Percentiles rank a stretch among this genome's conserved stretches.
Conservation (phyloP, 2,113 vertebrate species). For the Porphyrio hochstetteri region DNA sequence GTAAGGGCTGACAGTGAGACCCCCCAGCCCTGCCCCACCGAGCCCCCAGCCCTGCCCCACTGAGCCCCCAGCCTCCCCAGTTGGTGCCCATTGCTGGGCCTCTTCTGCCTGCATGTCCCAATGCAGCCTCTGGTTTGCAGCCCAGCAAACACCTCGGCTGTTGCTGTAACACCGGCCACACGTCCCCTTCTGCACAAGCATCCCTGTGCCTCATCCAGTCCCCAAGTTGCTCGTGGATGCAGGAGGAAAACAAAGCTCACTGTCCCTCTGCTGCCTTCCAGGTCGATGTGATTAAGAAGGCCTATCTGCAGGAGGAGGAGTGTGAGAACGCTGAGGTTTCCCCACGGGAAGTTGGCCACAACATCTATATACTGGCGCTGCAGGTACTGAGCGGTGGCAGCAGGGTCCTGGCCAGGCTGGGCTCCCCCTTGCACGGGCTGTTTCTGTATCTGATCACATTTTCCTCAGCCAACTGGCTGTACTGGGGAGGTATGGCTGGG, state of each 20-base stretch:
- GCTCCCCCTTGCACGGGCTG: neutral
- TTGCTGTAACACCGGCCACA: neutral
- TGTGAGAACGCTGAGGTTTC: conserved; percentile 88
- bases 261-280: conserved; percentile 41
- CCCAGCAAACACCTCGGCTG: neutral
- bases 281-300: conserved; percentile 97
- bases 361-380: conserved; percentile 95
- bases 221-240: neutral
- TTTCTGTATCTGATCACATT: neutral
- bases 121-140: neutral
- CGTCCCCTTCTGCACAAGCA: rapidly evolving
- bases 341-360: conserved; percentile 93
- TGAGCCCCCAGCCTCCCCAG: neutral
- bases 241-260: neutral
- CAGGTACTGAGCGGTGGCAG: conserved; percentile 79
- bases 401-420: neutral
- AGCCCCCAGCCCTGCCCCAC: neutral
- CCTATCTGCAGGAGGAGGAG: conserved; percentile 91
- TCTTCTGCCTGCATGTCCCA: neutral
- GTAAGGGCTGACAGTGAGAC: conserved; percentile 68
- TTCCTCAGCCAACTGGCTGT: neutral
- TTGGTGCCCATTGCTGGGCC: rapidly evolving
- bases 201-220: neutral
- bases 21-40: neutral
- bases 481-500: neutral